Percentiles rank a stretch among this genome's conserved stretches.
Evolutionary conservation across 2,113 vertebrate genomes (phyloP).

Genomic region (Trogon melanurus): DNA sequence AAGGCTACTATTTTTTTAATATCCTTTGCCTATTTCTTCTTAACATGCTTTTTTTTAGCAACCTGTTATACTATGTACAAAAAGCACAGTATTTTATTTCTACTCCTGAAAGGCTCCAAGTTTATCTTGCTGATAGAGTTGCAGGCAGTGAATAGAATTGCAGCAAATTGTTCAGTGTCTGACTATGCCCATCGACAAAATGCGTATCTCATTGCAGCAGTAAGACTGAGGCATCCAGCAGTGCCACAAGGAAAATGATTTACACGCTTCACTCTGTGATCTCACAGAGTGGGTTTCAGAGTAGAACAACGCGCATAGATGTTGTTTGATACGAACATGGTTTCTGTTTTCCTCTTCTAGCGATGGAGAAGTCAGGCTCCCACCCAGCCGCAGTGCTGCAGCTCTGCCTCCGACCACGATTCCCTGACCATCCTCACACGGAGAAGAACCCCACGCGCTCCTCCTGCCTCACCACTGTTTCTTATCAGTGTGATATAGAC

Average conservation of each 20-base stretch:
- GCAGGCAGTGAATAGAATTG: background rate
- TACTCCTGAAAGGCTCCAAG: background rate
- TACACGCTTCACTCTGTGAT: background rate
- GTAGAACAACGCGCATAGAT: background rate
- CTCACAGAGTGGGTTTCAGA: background rate
- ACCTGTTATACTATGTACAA: background rate
- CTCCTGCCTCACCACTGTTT: background rate
- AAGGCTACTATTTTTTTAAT: background rate
- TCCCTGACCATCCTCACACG: accelerated
- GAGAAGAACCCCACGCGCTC: accelerated
- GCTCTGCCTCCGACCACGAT: background rate
- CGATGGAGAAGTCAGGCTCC: accelerated
- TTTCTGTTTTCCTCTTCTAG: background rate
- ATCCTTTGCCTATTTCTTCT: background rate
- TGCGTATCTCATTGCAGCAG: background rate
- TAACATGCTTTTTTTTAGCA: background rate
- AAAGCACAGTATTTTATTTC: background rate
- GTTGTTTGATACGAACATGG: background rate
- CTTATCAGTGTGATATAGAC: background rate
- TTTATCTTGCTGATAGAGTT: background rate
- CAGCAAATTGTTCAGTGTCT: background rate
- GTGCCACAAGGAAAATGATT: background rate
- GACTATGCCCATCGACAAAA: accelerated
- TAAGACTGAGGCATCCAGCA: background rate
- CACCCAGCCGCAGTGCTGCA: accelerated